Conservation (phyloP, 2,113 vertebrate species). For the Coryphaenoides rupestris region DNA sequence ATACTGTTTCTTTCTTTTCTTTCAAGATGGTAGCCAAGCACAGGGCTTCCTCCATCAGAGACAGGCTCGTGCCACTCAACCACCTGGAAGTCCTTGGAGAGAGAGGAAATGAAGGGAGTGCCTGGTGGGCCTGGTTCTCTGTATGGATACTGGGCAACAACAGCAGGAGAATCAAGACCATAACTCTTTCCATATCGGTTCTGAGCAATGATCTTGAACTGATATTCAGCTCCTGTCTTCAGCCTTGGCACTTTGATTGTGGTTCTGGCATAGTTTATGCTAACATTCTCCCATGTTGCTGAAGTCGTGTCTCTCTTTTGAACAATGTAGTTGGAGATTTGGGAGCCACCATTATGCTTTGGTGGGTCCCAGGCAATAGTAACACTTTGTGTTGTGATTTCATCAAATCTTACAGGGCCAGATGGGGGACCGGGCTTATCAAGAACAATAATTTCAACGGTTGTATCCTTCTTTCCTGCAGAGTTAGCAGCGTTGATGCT, state of each 20-base stretch:
- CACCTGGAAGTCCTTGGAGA: conserved; percentile 89
- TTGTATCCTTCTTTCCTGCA: conserved; percentile 85
- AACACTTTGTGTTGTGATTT: conserved; percentile 91
- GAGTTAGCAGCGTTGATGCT: conserved; percentile 84
- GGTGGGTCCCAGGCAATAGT: conserved; percentile 93
- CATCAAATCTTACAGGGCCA: conserved; percentile 92
- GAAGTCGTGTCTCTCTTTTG: conserved; percentile 95
- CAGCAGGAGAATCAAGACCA: conserved; percentile 83
- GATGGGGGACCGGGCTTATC: conserved; percentile 93
- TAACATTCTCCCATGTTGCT: conserved; percentile 89
- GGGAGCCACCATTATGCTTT: conserved; percentile 86
- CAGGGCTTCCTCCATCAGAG: conserved; percentile 86
- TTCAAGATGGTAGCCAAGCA: conserved; percentile 96
- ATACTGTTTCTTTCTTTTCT: conserved; percentile 97
- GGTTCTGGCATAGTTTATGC: conserved; percentile 86
- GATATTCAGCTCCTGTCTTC: conserved; percentile 95
- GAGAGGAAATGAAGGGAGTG: conserved; percentile 85
- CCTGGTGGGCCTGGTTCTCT: conserved; percentile 95
- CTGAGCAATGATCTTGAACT: conserved; percentile 97
- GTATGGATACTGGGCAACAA: conserved; percentile 94
- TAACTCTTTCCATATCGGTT: conserved; percentile 95
- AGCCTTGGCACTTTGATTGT: conserved; percentile 87
- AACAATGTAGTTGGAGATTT: conserved; percentile 95
- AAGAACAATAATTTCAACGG: conserved; percentile 88
- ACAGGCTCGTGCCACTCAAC: conserved; percentile 96